A percentile compares a stretch with the other conserved stretches of the same genome.
Evolutionary conservation across 1,140 invertebrate species (phyloP).

Genomic region (Meloidogyne chitwoodi): DNA sequence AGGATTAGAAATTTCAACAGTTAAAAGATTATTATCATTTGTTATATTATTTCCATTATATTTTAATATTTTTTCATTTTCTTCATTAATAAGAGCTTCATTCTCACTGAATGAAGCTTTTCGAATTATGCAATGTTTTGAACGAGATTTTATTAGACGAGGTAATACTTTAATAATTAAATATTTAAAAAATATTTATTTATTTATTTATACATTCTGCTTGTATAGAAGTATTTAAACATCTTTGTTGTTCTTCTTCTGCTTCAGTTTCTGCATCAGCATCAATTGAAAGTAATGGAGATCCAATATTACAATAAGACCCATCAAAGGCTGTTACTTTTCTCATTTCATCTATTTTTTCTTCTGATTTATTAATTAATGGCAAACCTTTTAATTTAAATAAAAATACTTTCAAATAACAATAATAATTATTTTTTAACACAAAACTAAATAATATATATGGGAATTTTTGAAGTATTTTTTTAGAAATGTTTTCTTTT

Average conservation of each 20-base stretch:
- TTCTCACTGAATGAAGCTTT: background rate
- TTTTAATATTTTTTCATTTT: background rate
- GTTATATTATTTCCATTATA: background rate
- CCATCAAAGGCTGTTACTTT: background rate
- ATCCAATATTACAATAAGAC: background rate
- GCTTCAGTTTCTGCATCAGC: background rate
- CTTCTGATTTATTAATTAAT: background rate
- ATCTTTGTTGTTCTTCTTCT: background rate
- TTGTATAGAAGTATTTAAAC: background rate
- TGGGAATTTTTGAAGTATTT: no score
- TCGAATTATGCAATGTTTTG: background rate
- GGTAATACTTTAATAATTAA: conserved; percentile 15
- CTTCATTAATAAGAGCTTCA: background rate
- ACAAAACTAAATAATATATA: no score
- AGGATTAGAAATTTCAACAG: background rate
- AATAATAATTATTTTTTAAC: no score
- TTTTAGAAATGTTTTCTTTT: no score
- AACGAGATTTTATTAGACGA: background rate
- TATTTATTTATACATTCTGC: background rate
- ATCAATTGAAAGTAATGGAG: background rate
- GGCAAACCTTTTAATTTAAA: background rate
- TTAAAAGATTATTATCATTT: background rate
- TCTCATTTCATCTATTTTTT: background rate
- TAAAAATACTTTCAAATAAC: no score
- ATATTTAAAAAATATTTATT: background rate